Evolutionary conservation across 2,113 vertebrate genomes (phyloP).

Genomic region (Mixornis gularis): DNA sequence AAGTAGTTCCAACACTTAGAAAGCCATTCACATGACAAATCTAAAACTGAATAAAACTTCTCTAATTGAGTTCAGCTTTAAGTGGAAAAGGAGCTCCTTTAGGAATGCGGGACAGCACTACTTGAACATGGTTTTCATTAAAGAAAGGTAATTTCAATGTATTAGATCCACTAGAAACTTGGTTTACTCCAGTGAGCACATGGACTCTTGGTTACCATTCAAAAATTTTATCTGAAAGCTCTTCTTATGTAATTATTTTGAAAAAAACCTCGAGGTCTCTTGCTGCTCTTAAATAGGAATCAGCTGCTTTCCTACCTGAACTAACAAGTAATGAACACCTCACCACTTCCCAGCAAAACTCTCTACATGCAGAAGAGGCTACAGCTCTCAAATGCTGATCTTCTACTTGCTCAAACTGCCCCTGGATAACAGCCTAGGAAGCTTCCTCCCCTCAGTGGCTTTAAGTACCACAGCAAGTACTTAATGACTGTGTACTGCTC

Average conservation of each 20-base stretch:
- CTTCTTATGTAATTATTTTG: not conserved
- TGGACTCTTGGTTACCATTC: not conserved
- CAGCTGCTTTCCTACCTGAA: not conserved
- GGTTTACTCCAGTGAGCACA: not conserved
- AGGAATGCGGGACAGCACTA: not conserved
- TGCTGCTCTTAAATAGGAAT: not conserved
- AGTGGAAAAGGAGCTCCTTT: not conserved
- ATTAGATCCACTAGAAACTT: not conserved
- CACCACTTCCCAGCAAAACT: not conserved
- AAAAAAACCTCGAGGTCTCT: not conserved
- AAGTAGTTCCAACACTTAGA: not conserved
- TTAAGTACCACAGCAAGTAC: not conserved
- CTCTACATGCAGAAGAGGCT: not conserved
- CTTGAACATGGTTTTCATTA: not conserved
- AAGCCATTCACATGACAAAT: not conserved
- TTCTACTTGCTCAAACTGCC: not conserved
- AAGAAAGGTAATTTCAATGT: not conserved
- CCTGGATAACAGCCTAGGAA: not conserved
- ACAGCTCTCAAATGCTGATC: not conserved
- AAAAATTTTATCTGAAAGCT: not conserved
- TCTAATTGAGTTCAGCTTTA: not conserved
- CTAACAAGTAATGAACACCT: not conserved
- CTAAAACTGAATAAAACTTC: not conserved
- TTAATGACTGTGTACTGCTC: not conserved
- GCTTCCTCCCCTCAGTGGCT: not conserved